Percentiles rank a stretch among this genome's conserved stretches.
These are phyloP conservation scores for Tanytarsus gracilentus DNA, from an alignment of 2,888 invertebrate species.

Conservation along the genomic window DNA sequence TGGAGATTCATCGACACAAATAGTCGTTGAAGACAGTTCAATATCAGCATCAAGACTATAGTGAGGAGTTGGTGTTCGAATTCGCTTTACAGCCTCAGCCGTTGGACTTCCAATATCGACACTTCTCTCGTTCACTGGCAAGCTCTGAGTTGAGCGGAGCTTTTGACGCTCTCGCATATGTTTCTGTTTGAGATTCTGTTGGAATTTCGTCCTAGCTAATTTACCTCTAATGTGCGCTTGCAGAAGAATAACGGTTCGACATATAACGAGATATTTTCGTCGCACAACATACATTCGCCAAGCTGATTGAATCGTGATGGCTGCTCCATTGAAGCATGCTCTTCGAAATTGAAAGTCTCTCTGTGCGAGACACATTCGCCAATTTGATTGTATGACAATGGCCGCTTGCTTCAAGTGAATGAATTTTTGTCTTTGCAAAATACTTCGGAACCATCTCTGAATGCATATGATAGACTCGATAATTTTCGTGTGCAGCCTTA, in stretches of 20 bases:
- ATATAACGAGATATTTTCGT: slow-evolving; percentile 57
- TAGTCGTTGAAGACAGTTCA: slow-evolving; percentile 29
- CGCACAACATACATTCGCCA: slow-evolving; percentile 64
- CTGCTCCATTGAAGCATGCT: slow-evolving; percentile 42
- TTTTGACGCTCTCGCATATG: slow-evolving; percentile 34
- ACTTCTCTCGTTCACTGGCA: slow-evolving; percentile 37
- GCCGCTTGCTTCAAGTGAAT: slow-evolving; percentile 63
- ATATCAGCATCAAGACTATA: slow-evolving; percentile 33
- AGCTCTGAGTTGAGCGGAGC: slow-evolving; percentile 41
- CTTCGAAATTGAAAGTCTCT: slow-evolving; percentile 38
- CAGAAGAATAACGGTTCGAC: slow-evolving; percentile 51
- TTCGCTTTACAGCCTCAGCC: slow-evolving; percentile 20
- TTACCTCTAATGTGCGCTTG: slow-evolving; percentile 67
- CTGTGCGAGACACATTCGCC: slow-evolving; percentile 57
- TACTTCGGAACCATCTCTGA: slow-evolving; percentile 83
- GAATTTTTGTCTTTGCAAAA: slow-evolving; percentile 69
- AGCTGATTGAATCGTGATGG: slow-evolving; percentile 63
- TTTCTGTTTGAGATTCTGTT: slow-evolving; percentile 35
- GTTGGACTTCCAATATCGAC: no score
- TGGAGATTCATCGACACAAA: slow-evolving; percentile 20
- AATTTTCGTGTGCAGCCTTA: slow-evolving; percentile 85
- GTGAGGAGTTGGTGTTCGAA: slow-evolving; percentile 31
- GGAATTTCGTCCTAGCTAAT: slow-evolving; percentile 50
- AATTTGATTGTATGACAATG: slow-evolving; percentile 64
- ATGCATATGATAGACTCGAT: slow-evolving; percentile 86